Conservation (phyloP, 2,797 vertebrate species). For the Momotus momota region DNA sequence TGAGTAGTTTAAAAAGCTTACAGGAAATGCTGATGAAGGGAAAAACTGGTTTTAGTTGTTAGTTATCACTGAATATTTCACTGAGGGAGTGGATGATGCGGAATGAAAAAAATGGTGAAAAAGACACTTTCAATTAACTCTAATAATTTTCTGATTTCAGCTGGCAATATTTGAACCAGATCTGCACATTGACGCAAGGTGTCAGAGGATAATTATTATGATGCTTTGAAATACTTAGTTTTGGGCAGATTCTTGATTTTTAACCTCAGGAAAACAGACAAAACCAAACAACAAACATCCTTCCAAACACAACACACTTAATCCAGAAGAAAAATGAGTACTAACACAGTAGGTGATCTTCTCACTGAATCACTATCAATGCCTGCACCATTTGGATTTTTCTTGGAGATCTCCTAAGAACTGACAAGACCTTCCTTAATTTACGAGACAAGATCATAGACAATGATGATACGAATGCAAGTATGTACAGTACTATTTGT, state of each 20-base stretch:
- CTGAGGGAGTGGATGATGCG: background rate
- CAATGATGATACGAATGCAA: conserved; percentile 30
- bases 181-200: background rate
- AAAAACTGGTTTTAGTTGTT: background rate
- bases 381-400: conserved; percentile 74
- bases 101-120: background rate
- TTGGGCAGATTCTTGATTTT: conserved; percentile 21
- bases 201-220: background rate
- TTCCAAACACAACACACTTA: conserved; percentile 14
- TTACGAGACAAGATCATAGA: conserved; percentile 70
- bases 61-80: background rate
- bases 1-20: background rate
- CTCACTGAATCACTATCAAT: conserved; percentile 49
- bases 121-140: background rate
- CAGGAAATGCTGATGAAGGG: background rate
- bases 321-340: conserved; percentile 43
- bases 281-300: background rate
- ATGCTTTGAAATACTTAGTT: background rate
- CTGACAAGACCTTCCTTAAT: conserved; percentile 68
- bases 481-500: background rate
- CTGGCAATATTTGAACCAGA: background rate
- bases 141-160: background rate
- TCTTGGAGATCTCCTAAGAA: conserved; percentile 61
- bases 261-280: background rate
- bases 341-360: conserved; percentile 74